Conservation (phyloP, 2,888 invertebrate species). For the Drosophila neutralis region DNA sequence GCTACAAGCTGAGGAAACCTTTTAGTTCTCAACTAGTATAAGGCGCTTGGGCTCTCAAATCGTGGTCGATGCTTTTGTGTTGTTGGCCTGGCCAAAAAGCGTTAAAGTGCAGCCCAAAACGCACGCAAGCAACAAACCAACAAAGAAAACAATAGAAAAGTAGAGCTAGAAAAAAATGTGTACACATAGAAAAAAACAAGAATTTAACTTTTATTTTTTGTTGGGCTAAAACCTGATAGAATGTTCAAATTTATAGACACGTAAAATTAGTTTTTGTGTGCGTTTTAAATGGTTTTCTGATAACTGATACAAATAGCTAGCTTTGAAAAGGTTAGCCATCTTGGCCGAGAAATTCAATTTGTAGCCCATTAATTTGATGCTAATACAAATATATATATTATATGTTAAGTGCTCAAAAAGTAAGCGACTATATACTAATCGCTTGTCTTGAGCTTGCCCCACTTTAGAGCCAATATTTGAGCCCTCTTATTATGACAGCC, state of each 20-base stretch:
- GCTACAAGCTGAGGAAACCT: conserved; percentile 27
- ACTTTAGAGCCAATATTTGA: background rate
- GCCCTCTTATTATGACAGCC: background rate
- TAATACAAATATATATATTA: background rate
- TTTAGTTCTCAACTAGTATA: conserved; percentile 37
- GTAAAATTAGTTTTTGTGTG: background rate
- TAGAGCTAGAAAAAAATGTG: conserved; percentile 7
- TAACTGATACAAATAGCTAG: background rate
- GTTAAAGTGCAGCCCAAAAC: conserved; percentile 19
- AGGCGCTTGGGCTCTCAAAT: conserved; percentile 32
- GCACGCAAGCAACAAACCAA: conserved; percentile 14
- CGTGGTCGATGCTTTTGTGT: conserved; percentile 18
- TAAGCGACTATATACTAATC: background rate
- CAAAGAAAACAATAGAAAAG: conserved; percentile 13
- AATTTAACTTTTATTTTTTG: background rate
- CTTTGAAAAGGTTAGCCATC: no score
- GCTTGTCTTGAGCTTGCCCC: background rate
- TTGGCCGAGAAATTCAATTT: background rate
- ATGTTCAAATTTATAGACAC: background rate
- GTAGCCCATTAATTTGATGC: background rate
- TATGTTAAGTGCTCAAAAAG: background rate
- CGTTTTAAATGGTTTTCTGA: background rate
- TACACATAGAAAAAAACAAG: background rate
- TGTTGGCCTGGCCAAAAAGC: conserved; percentile 31
- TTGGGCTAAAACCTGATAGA: background rate